Base-by-base conservation (phyloP, 2,888 invertebrate species). In the Lydus trimaculatus region DNA sequence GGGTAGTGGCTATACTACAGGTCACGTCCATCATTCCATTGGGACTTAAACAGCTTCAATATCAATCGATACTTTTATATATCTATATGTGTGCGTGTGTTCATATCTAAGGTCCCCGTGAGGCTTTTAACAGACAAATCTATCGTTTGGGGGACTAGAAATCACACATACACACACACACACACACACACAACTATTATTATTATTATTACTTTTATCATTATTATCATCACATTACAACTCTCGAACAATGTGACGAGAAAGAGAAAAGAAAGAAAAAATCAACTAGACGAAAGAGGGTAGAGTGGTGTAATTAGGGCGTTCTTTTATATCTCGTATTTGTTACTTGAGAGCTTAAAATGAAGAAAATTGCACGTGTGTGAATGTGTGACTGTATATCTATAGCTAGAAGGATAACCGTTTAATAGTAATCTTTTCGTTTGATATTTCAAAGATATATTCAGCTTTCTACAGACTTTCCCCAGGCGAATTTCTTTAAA, bases 1-100 rank as follows among this genome's bases (percentile, higher is more conserved):
- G 69, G 69, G 62, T 3, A 31, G 31, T 63, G 65, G 48, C 62
- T 63, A 61, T 65, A 58, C 65, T 66, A 63, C 71, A 68, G 70
- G 71, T 71, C 73, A 73, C 73, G 71, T 73, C 71, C 69, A 64
- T 70, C 73, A 70, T 67, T 71, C 72, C 70, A 66, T 39, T 60
- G 73, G 69, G 70, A 69, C 70, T 66, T 61, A 69, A 70, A 73
- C 65, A 61, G 70, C 69, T 67, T 65, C 66, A 70, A 68, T 72
- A 71, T 73, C 72, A 73, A 73, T 73, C 73, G 70, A 70, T 70
- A 70, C 64, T 67, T 65, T 71, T 48, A 48, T 48, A 6, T 13
- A 5, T 25, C 4, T 7, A 17, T 48, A 8, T 48, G 9, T 17
- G 9, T 48, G 48, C 9, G 48, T 20, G 56, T 56, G 56, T 23